Evolutionary conservation across 2,113 vertebrate genomes (phyloP), one percentile per base, ranked within the genome.

Genomic region (Macroglossus sobrinus): DNA sequence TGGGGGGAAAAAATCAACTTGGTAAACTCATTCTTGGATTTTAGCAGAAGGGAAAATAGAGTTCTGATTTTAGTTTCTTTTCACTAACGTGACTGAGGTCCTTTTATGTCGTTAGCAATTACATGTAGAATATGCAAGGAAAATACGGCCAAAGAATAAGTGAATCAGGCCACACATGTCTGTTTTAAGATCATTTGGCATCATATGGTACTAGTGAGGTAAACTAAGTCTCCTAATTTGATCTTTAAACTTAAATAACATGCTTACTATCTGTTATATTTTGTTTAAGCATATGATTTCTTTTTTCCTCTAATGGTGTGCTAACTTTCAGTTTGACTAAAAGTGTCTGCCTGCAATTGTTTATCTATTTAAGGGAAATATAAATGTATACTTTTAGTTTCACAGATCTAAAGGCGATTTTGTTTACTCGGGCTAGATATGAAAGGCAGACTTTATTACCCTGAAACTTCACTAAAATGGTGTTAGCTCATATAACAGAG

Each of bases 391-490:
- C 33, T 86, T 92, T 80, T 76, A 68, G 74, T 84, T 78, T 35
- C 13, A 30, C 9, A 43, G 30, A 66, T 35, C n/a, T 89, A 66
- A 96, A 84, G 47, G n/a, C 38, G 15, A 43, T 64, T 79, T 89
- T 95, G 64, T 95, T 90, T 92, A 80, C 55, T 71, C 61, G 63
- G 66, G 33, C 66, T 74, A 85, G 47, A 66, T 92, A 92, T 91
- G 94, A 85, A 92, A 95, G 95, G 11, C 4, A 28, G 8, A 28
- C 43, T 92, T 95, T 84, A 59, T 97, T 89, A 75, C 45, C 47
- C 13, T 40, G 22, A 72, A 92, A 75, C 30, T 35, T 92, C 78
- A 84, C 90, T 78, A 64, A 89, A 85, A 87, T 38, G n/a, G 21
- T 84, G 57, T 59, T 84, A 28, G 61, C 84, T 84, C 90, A 16